Percentiles rank a stretch among this genome's conserved stretches.
phyloP scores from a whole-genome alignment of 1,140 invertebrate genomes.

The Bombus cullumanus region DNA sequence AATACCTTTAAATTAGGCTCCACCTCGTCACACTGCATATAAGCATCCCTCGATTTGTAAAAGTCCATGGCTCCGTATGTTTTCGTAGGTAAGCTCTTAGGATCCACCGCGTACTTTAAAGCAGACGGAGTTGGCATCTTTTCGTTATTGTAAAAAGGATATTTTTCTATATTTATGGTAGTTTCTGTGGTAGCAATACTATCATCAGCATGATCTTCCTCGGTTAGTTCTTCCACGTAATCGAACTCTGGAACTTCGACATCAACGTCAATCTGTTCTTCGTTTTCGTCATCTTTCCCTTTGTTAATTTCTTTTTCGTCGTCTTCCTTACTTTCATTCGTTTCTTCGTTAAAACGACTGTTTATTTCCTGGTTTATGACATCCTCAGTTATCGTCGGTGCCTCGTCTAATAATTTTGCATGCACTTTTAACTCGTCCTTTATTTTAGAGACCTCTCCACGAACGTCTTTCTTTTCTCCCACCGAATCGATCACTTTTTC shows the following conservation, averaged over 20 bases:
- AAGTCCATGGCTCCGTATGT: slow-evolving; percentile 83
- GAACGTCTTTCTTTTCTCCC: neutral
- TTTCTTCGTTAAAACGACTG: slow-evolving; percentile 65
- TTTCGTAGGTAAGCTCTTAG: slow-evolving; percentile 79
- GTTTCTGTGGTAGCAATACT: slow-evolving; percentile 34
- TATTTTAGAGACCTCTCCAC: neutral
- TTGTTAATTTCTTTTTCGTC: neutral
- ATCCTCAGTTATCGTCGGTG: slow-evolving; percentile 62
- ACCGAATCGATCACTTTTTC: slow-evolving; percentile 62
- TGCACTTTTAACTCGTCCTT: neutral
- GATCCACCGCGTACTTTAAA: slow-evolving; percentile 81
- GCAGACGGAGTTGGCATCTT: slow-evolving; percentile 72
- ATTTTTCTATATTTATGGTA: slow-evolving; percentile 76
- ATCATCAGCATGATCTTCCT: slow-evolving; percentile 48
- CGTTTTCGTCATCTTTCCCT: slow-evolving; percentile 23
- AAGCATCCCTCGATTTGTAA: slow-evolving; percentile 81
- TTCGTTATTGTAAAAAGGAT: slow-evolving; percentile 80
- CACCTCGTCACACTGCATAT: slow-evolving; percentile 79
- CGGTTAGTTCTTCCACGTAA: slow-evolving; percentile 60
- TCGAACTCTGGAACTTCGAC: slow-evolving; percentile 75
- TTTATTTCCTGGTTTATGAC: slow-evolving; percentile 74
- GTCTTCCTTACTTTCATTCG: slow-evolving; percentile 38
- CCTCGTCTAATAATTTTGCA: slow-evolving; percentile 63
- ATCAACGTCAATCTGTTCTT: slow-evolving; percentile 55
- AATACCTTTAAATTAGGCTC: slow-evolving; percentile 75